phyloP scores from a whole-genome alignment of 2,113 vertebrate species.

The Paradoxurus hermaphroditus region DNA sequence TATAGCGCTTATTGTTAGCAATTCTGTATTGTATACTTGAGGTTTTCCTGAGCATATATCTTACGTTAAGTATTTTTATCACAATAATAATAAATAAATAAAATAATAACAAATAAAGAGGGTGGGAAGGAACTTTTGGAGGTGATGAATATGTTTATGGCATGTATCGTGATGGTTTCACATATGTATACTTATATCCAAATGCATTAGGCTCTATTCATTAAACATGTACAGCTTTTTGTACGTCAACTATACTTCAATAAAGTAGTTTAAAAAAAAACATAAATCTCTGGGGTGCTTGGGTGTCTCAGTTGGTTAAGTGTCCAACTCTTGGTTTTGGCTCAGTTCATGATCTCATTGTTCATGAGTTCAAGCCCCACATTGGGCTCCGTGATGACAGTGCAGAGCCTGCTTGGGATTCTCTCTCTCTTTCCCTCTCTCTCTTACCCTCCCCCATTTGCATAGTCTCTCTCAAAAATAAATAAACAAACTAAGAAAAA shows the following conservation, averaged over 20 bases:
- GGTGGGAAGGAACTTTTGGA: background rate
- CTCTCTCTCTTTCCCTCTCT: background rate
- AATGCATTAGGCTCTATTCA: no score
- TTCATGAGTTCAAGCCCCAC: background rate
- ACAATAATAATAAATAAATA: background rate
- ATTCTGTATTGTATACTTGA: background rate
- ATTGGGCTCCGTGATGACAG: background rate
- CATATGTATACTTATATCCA: background rate
- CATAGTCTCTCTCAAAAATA: background rate
- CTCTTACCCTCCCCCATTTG: background rate
- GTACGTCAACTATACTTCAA: background rate
- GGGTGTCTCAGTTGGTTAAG: background rate
- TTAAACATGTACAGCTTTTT: background rate
- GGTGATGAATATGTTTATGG: background rate
- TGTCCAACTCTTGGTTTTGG: background rate
- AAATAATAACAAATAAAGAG: no score
- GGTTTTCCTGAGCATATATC: background rate
- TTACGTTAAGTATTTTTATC: background rate
- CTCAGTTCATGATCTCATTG: background rate
- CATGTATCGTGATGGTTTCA: background rate
- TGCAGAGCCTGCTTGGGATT: background rate
- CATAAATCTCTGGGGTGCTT: background rate
- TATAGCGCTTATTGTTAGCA: background rate
- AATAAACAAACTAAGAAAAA: background rate
- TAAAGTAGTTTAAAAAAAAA: background rate